Conservation (phyloP, 2,888 invertebrate species). For the Chalcis sispes region DNA sequence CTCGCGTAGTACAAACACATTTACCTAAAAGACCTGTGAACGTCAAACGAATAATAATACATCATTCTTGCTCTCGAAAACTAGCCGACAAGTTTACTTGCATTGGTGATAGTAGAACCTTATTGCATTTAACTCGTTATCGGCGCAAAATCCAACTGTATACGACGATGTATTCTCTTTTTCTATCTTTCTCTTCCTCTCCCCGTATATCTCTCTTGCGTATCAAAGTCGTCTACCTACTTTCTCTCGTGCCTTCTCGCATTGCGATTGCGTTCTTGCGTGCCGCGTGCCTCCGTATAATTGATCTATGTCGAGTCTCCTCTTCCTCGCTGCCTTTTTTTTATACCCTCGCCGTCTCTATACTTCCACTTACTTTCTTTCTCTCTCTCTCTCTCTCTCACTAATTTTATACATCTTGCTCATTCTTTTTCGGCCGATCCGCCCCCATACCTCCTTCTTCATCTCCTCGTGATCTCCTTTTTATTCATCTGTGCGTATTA, state of each 20-base stretch:
- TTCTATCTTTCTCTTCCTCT: background rate
- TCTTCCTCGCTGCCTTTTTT: background rate
- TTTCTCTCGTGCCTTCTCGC: constrained; percentile 2
- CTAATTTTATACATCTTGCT: too few relatives aligned
- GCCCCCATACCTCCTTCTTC: too few relatives aligned
- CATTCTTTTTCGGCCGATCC: background rate
- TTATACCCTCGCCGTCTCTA: too few relatives aligned
- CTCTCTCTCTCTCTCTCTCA: background rate
- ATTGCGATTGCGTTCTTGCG: constrained; percentile 19
- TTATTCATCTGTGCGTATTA: constrained; percentile 10
- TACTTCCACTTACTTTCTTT: background rate
- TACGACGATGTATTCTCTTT: constrained; percentile 1
- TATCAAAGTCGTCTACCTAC: too few relatives aligned
- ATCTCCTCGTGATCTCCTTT: constrained; percentile 12
- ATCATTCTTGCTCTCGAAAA: constrained; percentile 69
- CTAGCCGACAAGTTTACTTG: constrained; percentile 61
- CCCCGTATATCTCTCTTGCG: background rate
- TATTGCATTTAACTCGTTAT: constrained; percentile 62
- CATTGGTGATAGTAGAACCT: constrained; percentile 58
- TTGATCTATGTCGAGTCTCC: constrained; percentile 21
- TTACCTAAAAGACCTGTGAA: constrained; percentile 62
- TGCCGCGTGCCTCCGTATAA: constrained; percentile 19
- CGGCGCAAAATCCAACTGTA: constrained; percentile 44
- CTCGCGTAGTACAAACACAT: too few relatives aligned
- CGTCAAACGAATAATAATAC: constrained; percentile 70